Conservation (phyloP, 2,797 vertebrate genomes). For the Pipistrellus pygmaeus region DNA sequence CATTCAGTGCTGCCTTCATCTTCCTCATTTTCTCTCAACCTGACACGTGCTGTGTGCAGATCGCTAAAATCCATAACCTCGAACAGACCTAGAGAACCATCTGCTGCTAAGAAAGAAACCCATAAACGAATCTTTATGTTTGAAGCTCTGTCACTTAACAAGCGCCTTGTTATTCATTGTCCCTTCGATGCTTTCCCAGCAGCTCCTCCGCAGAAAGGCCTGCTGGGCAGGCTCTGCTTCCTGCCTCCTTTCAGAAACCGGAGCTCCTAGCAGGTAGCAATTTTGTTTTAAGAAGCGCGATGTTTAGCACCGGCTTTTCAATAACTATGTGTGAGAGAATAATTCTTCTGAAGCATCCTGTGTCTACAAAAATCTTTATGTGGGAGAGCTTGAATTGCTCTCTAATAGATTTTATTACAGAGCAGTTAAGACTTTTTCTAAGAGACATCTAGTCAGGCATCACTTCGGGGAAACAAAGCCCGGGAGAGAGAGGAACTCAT, state of each 20-base stretch:
- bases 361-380: conserved; percentile 72
- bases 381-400: conserved; percentile 68
- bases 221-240: background rate
- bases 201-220: conserved; percentile 1
- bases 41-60: background rate
- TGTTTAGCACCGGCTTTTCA: conserved; percentile 72
- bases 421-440: conserved; percentile 67
- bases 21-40: background rate
- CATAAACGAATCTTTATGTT: conserved; percentile 79
- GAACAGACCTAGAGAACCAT: conserved; percentile 78
- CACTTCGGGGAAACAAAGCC: conserved; percentile 24
- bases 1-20: background rate
- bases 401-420: conserved; percentile 76
- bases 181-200: conserved; percentile 71
- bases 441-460: conserved; percentile 64
- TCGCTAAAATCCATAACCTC: conserved; percentile 75
- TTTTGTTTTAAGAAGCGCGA: conserved; percentile 77
- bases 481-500: background rate
- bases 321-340: conserved; percentile 71
- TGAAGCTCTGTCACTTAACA: conserved; percentile 84
- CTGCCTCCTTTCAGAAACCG: conserved; percentile 62
- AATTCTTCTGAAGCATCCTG: conserved; percentile 73
- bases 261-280: conserved; percentile 75
- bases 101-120: background rate
- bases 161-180: conserved; percentile 80